Conservation (phyloP, 2,113 vertebrate species). For the Pelmatolapia mariae region DNA sequence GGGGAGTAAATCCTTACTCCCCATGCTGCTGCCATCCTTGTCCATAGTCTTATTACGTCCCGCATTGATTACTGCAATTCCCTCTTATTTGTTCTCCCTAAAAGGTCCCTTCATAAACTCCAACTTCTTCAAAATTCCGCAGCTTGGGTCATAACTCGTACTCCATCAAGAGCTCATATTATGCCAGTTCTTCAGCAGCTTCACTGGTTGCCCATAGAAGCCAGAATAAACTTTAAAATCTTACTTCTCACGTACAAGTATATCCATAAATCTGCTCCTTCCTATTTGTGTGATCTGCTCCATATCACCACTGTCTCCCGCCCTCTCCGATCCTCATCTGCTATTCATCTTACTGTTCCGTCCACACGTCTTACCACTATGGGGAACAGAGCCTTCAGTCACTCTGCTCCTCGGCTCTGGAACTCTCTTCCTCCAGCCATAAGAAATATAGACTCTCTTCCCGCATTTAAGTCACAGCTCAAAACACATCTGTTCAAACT, state of each 20-base stretch:
- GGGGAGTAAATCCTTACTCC: too few species aligned
- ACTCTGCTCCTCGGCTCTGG: rapidly evolving
- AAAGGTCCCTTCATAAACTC: too few species aligned
- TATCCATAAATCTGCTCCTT: not conserved
- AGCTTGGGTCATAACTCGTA: rapidly evolving
- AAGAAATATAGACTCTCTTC: too few species aligned
- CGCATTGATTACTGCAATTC: too few species aligned
- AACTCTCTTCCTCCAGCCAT: not conserved
- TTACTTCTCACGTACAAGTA: rapidly evolving
- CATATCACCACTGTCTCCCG: rapidly evolving
- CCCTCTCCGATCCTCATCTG: rapidly evolving
- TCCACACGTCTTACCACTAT: rapidly evolving
- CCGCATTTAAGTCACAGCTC: too few species aligned
- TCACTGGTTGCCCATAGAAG: rapidly evolving
- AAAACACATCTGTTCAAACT: too few species aligned
- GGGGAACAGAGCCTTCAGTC: not conserved
- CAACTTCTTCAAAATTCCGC: too few species aligned
- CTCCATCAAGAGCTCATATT: too few species aligned
- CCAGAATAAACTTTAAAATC: not conserved
- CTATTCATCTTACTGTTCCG: not conserved
- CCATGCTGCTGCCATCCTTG: too few species aligned
- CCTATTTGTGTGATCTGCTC: not conserved
- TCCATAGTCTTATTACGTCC: too few species aligned
- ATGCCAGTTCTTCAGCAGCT: rapidly evolving
- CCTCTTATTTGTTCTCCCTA: too few species aligned